These are phyloP conservation scores for Oreortyx pictus DNA, from an alignment of 2,797 vertebrate genomes.

Conservation along the genomic window DNA sequence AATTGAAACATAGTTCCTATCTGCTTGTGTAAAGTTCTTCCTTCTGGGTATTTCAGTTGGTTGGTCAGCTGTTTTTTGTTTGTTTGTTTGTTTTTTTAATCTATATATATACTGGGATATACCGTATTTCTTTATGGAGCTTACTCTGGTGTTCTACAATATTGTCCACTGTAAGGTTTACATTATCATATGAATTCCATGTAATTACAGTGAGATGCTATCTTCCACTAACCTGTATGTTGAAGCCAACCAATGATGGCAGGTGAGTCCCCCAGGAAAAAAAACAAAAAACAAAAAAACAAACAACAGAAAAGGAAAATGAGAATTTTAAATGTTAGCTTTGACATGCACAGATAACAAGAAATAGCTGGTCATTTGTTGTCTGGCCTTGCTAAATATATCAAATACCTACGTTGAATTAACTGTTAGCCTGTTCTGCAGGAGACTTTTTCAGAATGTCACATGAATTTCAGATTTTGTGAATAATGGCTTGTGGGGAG, in stretches of 20 bases:
- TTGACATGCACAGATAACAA: constrained; percentile 67
- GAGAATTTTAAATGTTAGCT: constrained; percentile 76
- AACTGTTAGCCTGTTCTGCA: constrained; percentile 79
- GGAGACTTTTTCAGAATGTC: constrained; percentile 78
- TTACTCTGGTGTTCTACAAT: constrained; percentile 78
- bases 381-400: constrained; percentile 69
- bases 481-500: constrained; percentile 69
- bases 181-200: constrained; percentile 76
- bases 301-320: not conserved
- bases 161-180: constrained; percentile 79
- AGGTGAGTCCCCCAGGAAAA: constrained; percentile 72
- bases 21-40: constrained; percentile 78
- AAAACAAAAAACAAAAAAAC: constrained; percentile 41
- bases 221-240: constrained; percentile 80
- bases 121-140: constrained; percentile 71
- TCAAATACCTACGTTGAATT: constrained; percentile 73
- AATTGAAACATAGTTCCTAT: constrained; percentile 74
- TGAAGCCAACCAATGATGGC: constrained; percentile 79
- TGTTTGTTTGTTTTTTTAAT: not conserved
- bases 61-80: not conserved
- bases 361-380: constrained; percentile 54
- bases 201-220: constrained; percentile 74
- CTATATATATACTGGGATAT: constrained; percentile 74
- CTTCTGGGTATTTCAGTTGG: not conserved
- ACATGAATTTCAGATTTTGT: constrained; percentile 75